A percentile compares a stretch with the other conserved stretches of the same genome.
Evolutionary conservation across 2,797 vertebrate species (phyloP).

Genomic region (Allobates femoralis): DNA sequence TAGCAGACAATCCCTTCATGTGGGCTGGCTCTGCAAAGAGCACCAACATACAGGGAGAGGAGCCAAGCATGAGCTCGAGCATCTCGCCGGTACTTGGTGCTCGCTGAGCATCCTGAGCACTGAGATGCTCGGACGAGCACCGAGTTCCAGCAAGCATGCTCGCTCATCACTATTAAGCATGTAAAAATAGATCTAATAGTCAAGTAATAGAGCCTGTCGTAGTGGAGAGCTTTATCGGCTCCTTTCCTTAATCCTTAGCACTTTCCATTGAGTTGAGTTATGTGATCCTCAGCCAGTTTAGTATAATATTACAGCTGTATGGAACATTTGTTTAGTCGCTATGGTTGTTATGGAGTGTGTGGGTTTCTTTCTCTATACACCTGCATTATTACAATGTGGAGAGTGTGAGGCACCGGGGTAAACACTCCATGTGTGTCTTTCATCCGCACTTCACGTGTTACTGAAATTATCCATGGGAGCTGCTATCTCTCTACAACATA

Average conservation of each 20-base stretch:
- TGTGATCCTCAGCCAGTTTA: background rate
- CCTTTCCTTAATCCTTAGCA: background rate
- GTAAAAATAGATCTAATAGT: no score
- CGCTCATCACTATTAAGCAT: no score
- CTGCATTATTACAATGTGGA: conserved; percentile 30
- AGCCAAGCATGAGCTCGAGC: no score
- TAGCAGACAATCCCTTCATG: no score
- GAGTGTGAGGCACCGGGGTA: conserved; percentile 7
- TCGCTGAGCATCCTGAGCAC: no score
- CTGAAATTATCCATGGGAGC: conserved; percentile 45
- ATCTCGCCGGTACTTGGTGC: no score
- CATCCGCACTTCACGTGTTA: conserved; percentile 44
- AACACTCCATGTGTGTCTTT: conserved; percentile 36
- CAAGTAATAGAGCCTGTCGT: background rate
- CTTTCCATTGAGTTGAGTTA: background rate
- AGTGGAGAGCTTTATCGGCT: background rate
- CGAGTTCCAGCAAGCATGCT: no score
- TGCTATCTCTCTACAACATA: conserved; percentile 38
- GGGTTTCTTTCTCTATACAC: conserved; percentile 28
- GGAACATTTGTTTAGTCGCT: background rate
- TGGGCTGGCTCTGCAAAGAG: no score
- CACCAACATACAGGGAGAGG: no score
- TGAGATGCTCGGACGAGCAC: no score
- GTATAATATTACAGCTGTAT: background rate
- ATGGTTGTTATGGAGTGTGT: conserved; percentile 25